Evolutionary conservation across 2,797 vertebrate genomes (phyloP).

Genomic region (Gallinago solitaria): DNA sequence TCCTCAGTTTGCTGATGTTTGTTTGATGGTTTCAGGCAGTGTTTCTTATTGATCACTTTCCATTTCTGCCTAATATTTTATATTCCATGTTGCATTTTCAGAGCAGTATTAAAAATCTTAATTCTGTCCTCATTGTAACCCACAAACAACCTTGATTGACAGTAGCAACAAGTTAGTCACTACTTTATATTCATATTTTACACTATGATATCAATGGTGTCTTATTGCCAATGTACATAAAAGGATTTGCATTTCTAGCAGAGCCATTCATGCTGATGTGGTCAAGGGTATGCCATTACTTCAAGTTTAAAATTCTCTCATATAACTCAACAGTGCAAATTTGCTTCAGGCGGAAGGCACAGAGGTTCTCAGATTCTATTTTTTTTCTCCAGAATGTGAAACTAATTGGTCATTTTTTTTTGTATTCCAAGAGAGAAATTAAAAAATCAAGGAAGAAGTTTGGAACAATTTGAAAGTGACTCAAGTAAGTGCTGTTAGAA

Average conservation of each 20-base stretch:
- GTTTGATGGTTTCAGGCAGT: not conserved
- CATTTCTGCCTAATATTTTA: not conserved
- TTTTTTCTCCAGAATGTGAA: not conserved
- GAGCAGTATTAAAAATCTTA: not conserved
- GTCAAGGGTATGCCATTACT: conserved; percentile 47
- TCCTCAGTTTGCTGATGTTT: not conserved
- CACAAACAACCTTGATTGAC: conserved; percentile 12
- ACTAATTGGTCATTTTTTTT: conserved; percentile 31
- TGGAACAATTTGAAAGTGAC: not conserved
- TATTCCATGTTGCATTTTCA: not conserved
- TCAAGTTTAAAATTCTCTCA: conserved; percentile 32
- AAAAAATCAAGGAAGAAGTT: not conserved
- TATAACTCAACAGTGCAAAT: conserved; percentile 31
- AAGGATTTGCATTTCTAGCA: conserved; percentile 52
- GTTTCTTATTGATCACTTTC: not conserved
- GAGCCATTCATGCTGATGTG: not conserved
- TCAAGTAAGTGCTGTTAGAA: not conserved
- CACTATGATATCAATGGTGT: not conserved
- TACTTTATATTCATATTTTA: conserved; percentile 4
- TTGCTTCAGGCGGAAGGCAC: conserved; percentile 11
- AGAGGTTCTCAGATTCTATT: not conserved
- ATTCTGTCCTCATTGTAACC: not conserved
- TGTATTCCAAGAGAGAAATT: not conserved
- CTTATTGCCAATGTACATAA: not conserved
- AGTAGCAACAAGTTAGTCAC: not conserved